phyloP scores from a whole-genome alignment of 2,797 vertebrate species.

The Peromyscus nudipes region DNA sequence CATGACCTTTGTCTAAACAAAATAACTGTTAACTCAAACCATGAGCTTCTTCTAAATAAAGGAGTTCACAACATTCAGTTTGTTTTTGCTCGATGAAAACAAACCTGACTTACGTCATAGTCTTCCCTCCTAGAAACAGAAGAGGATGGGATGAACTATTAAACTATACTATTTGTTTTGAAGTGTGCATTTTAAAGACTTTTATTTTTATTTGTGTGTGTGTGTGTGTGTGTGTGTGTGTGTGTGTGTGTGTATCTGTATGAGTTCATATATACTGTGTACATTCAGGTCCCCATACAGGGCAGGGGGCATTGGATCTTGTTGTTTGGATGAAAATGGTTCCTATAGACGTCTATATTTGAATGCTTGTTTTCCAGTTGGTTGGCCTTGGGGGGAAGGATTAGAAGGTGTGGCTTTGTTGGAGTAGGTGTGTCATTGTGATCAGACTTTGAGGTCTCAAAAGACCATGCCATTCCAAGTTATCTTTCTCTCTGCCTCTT shows the following conservation, averaged over 20 bases:
- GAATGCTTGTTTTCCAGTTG: background rate
- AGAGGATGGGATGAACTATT: slow-evolving; percentile 84
- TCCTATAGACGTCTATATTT: background rate
- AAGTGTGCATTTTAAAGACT: background rate
- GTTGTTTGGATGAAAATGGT: background rate
- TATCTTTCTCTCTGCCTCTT: background rate
- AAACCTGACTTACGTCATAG: slow-evolving; percentile 86
- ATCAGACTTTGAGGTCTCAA: background rate
- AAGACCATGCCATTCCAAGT: background rate
- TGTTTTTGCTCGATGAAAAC: slow-evolving; percentile 91
- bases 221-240: background rate
- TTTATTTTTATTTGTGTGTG: background rate
- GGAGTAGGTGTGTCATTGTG: background rate
- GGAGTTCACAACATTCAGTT: slow-evolving; percentile 85
- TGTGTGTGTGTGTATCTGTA: background rate
- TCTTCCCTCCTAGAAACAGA: slow-evolving; percentile 88
- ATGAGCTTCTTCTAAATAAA: slow-evolving; percentile 87
- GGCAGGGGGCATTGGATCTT: background rate
- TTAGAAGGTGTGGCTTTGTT: background rate
- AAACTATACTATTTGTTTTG: slow-evolving; percentile 81
- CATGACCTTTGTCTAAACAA: slow-evolving; percentile 89
- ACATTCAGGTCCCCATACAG: background rate
- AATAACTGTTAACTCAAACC: slow-evolving; percentile 87
- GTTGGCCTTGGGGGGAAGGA: too few species aligned
- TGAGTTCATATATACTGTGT: background rate